phyloP scores from a whole-genome alignment of 2,797 vertebrate genomes.

The Anolis apletophallus region DNA sequence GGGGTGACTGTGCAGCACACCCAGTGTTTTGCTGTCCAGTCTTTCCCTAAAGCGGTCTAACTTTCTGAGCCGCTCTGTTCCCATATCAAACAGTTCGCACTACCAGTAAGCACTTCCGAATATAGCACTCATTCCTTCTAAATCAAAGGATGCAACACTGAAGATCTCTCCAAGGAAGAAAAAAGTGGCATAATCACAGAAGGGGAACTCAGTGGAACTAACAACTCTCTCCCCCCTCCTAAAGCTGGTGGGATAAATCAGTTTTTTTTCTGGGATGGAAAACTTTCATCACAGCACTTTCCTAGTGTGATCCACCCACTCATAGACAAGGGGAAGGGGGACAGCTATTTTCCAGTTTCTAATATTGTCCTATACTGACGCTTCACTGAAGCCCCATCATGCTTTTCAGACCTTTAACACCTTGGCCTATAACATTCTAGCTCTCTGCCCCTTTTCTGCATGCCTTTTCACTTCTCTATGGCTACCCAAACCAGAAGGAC shows the following conservation, averaged over 20 bases:
- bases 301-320: neutral
- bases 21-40: too few relatives aligned
- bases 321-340: neutral
- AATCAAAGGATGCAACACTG: neutral
- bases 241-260: neutral
- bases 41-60: neutral
- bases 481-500: slow-evolving; percentile 1
- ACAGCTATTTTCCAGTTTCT: neutral
- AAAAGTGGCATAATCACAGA: neutral
- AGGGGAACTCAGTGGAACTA: neutral
- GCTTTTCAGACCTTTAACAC: accelerated
- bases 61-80: neutral
- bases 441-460: neutral
- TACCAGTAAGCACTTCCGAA: neutral
- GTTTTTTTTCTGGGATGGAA: neutral
- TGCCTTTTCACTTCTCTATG: neutral
- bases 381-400: neutral
- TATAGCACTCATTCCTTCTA: neutral
- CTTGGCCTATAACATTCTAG: neutral
- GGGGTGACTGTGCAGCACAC: neutral
- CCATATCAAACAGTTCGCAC: neutral
- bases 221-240: accelerated
- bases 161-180: neutral
- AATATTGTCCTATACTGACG: neutral
- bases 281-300: neutral